Conservation (phyloP, 1,140 invertebrate genomes). For the Ceratitis capitata region DNA sequence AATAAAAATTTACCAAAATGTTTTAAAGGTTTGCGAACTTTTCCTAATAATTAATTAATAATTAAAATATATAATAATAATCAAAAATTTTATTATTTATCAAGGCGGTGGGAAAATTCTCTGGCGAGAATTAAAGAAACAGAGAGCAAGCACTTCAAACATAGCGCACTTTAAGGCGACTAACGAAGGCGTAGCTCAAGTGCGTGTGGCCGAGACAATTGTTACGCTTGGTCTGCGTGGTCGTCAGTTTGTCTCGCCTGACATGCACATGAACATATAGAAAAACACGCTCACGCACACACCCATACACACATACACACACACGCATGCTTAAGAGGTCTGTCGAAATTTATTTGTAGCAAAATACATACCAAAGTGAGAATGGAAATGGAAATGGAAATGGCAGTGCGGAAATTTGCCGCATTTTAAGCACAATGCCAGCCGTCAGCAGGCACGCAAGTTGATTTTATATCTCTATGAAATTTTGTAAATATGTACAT, state of each 20-base stretch:
- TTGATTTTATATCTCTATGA: too few species aligned
- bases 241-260: not conserved
- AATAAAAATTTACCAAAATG: too few species aligned
- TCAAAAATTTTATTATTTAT: too few species aligned
- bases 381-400: not conserved
- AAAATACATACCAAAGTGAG: too few species aligned
- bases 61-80: too few species aligned
- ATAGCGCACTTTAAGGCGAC: not conserved
- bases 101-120: not conserved
- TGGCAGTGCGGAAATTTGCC: constrained; percentile 27
- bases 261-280: too few species aligned
- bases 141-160: not conserved
- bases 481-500: not conserved
- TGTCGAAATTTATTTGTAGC: not conserved
- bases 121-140: not conserved
- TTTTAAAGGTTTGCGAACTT: too few species aligned
- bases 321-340: not conserved
- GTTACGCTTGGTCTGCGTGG: not conserved
- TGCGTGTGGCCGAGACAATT: constrained; percentile 21
- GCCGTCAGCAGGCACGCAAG: not conserved
- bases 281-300: not conserved
- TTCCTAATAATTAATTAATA: too few species aligned
- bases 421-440: constrained; percentile 14
- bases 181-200: not conserved
- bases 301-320: not conserved